A percentile compares a stretch with the other conserved stretches of the same genome.
phyloP scores from a whole-genome alignment of 2,113 vertebrate species.

The Alces alces region DNA sequence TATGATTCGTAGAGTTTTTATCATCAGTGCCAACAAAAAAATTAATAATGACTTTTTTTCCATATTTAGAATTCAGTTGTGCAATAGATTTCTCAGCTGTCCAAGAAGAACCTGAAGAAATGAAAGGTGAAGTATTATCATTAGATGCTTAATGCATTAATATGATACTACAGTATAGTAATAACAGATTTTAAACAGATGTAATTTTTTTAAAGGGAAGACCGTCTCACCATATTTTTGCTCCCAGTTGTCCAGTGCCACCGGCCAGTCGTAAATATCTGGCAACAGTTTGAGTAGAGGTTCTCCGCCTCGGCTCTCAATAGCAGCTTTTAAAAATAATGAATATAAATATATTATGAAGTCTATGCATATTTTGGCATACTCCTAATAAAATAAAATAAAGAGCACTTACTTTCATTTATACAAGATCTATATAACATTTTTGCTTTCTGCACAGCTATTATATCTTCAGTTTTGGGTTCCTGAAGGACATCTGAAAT shows the following conservation, averaged over 20 bases:
- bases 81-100: slow-evolving; percentile 87
- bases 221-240: slow-evolving; percentile 80
- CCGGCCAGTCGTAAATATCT: slow-evolving; percentile 90
- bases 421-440: slow-evolving; percentile 92
- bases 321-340: slow-evolving; percentile 82
- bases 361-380: background rate
- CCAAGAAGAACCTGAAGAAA: slow-evolving; percentile 85
- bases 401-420: slow-evolving; percentile 90
- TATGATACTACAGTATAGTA: background rate
- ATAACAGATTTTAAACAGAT: background rate
- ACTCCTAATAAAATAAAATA: background rate
- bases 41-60: slow-evolving; percentile 90
- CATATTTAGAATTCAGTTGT: slow-evolving; percentile 89
- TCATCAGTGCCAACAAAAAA: slow-evolving; percentile 94
- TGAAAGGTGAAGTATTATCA: slow-evolving; percentile 9
- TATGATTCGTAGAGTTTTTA: slow-evolving; percentile 89
- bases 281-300: slow-evolving; percentile 87
- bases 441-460: slow-evolving; percentile 92
- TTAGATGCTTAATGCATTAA: background rate
- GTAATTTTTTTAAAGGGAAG: background rate
- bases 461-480: slow-evolving; percentile 76
- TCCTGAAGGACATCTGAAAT: slow-evolving; percentile 89
- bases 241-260: slow-evolving; percentile 89
- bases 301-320: slow-evolving; percentile 87
- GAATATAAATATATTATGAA: background rate